Percentiles rank a stretch among this genome's conserved stretches.
These are phyloP conservation scores for Phorcus lineatus DNA, from an alignment of 2,888 invertebrate species.

Conservation along the genomic window DNA sequence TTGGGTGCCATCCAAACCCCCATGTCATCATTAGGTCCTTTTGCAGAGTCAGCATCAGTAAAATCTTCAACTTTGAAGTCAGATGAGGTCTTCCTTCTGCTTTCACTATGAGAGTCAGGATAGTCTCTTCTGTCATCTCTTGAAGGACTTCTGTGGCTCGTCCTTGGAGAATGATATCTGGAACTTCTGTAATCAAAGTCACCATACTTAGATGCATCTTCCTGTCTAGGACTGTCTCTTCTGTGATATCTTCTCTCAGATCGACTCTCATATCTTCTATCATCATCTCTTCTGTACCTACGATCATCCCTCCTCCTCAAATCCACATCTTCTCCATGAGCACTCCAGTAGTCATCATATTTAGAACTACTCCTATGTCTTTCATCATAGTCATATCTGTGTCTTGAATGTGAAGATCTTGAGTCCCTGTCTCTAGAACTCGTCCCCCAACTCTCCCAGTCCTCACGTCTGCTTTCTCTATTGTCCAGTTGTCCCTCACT, in stretches of 20 bases:
- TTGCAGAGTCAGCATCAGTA: not conserved
- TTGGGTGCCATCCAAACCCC: slow-evolving; percentile 3
- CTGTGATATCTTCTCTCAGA: slow-evolving; percentile 6
- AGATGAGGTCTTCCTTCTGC: not conserved
- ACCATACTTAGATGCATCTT: slow-evolving; percentile 4
- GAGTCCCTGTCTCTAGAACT: not conserved
- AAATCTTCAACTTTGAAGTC: not conserved
- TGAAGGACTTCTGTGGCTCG: not conserved
- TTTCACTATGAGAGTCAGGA: not conserved
- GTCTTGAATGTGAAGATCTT: not conserved
- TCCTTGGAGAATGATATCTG: not conserved
- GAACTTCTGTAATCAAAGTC: slow-evolving; percentile 8
- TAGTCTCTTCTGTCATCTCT: not conserved
- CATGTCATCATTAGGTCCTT: not conserved
- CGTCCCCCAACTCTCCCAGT: not conserved
- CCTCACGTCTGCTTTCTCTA: not conserved
- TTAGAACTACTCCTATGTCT: not conserved
- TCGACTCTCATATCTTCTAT: not conserved
- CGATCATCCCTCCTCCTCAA: not conserved
- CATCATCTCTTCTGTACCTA: not conserved
- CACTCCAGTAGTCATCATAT: slow-evolving; percentile 5
- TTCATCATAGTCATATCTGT: not conserved
- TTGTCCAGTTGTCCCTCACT: not conserved
- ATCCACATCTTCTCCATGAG: not conserved
- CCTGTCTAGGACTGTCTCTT: slow-evolving; percentile 2